Percentiles rank a stretch among this genome's conserved stretches.
These are phyloP conservation scores for Pseudomyrmex pallidus DNA, from an alignment of 1,140 invertebrate genomes.

Conservation along the genomic window DNA sequence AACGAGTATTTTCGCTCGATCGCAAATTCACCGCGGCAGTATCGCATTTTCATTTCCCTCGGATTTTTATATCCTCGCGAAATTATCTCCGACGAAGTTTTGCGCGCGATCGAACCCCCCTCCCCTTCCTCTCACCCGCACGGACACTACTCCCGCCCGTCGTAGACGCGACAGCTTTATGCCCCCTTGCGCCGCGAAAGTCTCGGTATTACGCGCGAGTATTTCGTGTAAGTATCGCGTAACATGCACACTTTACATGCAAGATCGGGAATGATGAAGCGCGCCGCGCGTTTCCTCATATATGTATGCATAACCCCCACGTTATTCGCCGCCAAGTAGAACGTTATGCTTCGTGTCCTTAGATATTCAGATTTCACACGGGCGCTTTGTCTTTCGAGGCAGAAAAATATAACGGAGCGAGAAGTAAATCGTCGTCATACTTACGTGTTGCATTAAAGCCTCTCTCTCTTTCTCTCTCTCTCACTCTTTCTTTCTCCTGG, in stretches of 20 bases:
- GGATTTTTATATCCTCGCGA: conserved; percentile 12
- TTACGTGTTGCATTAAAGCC: conserved; percentile 51
- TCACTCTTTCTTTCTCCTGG: not conserved
- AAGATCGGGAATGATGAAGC: conserved; percentile 66
- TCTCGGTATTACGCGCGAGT: conserved; percentile 47
- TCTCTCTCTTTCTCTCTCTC: conserved; percentile 6
- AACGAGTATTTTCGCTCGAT: not conserved
- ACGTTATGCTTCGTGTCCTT: conserved; percentile 50
- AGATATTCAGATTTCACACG: conserved; percentile 67
- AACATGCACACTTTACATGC: conserved; percentile 61
- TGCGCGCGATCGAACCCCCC: not conserved
- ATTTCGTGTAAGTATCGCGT: conserved; percentile 45
- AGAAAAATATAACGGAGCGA: conserved; percentile 58
- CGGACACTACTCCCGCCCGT: not conserved
- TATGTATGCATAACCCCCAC: conserved; percentile 56
- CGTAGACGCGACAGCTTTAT: conserved; percentile 30
- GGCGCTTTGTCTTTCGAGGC: conserved; percentile 60
- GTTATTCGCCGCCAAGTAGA: conserved; percentile 23
- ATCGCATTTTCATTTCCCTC: conserved; percentile 2
- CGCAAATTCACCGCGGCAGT: not conserved
- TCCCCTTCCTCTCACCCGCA: not conserved
- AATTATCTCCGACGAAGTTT: conserved; percentile 13
- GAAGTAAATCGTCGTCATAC: conserved; percentile 48
- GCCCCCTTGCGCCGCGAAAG: conserved; percentile 6
- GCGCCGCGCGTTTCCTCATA: conserved; percentile 23